Evolutionary conservation across 2,888 invertebrate genomes (phyloP).

Genomic region (Plemyria rubiginata): DNA sequence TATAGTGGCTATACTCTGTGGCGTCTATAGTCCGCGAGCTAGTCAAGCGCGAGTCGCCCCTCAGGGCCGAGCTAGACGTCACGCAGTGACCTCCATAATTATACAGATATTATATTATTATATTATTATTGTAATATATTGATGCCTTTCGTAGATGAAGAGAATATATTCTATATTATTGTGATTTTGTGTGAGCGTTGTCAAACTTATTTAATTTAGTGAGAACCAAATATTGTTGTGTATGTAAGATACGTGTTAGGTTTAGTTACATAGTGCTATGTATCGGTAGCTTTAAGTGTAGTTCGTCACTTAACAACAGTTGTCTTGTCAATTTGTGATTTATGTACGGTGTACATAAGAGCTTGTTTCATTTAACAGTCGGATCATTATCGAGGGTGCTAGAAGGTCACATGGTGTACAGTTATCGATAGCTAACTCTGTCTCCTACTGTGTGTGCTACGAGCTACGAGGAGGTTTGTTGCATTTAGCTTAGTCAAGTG

Average conservation of each 20-base stretch:
- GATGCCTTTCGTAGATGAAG: conserved; percentile 29
- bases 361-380: neutral
- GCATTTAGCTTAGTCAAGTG: too few relatives aligned
- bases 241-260: conserved; percentile 53
- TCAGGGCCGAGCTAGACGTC: too few relatives aligned
- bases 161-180: conserved; percentile 47
- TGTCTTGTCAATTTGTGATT: neutral
- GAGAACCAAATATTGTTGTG: conserved; percentile 74
- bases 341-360: neutral
- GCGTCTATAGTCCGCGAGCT: too few relatives aligned
- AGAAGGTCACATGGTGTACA: neutral
- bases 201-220: conserved; percentile 57
- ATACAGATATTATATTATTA: conserved; percentile 10
- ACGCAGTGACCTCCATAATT: too few relatives aligned
- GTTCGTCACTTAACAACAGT: neutral
- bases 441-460: too few relatives aligned
- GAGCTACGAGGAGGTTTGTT: too few relatives aligned
- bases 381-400: neutral
- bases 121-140: conserved; percentile 4
- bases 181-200: conserved; percentile 52
- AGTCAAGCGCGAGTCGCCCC: too few relatives aligned
- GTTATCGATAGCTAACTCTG: too few relatives aligned
- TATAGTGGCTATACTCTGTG: too few relatives aligned
- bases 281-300: neutral
- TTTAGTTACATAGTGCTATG: conserved; percentile 14